A percentile compares a stretch with the other conserved stretches of the same genome.
Evolutionary conservation across 2,113 vertebrate genomes (phyloP).

Genomic region (Oncorhynchus tshawytscha): DNA sequence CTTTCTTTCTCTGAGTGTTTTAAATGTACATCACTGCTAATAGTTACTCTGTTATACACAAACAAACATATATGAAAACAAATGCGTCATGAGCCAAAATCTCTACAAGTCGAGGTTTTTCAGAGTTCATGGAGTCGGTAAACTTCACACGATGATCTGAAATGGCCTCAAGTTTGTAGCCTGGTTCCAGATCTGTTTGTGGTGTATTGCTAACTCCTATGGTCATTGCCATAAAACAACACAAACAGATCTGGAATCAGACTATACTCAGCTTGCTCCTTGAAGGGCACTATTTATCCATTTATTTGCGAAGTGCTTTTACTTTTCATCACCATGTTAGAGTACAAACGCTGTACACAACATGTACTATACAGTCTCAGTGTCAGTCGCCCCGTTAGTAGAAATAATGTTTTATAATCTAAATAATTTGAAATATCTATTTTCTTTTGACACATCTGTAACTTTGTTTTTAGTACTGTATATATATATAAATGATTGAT

Average conservation of each 20-base stretch:
- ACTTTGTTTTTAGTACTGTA: slow-evolving; percentile 44
- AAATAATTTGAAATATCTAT: slow-evolving; percentile 32
- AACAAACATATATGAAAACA: slow-evolving; percentile 5
- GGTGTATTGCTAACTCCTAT: too few relatives aligned
- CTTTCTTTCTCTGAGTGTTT: slow-evolving; percentile 48
- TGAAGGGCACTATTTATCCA: slow-evolving; percentile 16
- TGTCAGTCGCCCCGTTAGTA: slow-evolving; percentile 11
- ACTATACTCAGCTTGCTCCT: slow-evolving; percentile 23
- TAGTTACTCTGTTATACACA: slow-evolving; percentile 26
- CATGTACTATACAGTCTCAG: slow-evolving; percentile 14
- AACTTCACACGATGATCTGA: slow-evolving; percentile 6
- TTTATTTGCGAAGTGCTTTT: not conserved
- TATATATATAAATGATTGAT: slow-evolving; percentile 18
- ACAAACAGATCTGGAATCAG: too few relatives aligned
- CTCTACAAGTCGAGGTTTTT: slow-evolving; percentile 49
- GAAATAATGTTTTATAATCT: slow-evolving; percentile 26
- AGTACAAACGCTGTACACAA: slow-evolving; percentile 47
- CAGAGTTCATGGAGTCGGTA: slow-evolving; percentile 32
- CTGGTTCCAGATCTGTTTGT: slow-evolving; percentile 14
- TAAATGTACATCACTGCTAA: slow-evolving; percentile 37
- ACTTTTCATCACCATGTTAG: not conserved
- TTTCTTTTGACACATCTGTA: slow-evolving; percentile 51
- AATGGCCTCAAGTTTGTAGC: slow-evolving; percentile 31
- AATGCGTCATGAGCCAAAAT: slow-evolving; percentile 15
- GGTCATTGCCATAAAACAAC: too few relatives aligned